Evolutionary conservation across 2,797 vertebrate genomes (phyloP), one percentile per base, ranked within the genome.

Genomic region (Austrolebias charrua): DNA sequence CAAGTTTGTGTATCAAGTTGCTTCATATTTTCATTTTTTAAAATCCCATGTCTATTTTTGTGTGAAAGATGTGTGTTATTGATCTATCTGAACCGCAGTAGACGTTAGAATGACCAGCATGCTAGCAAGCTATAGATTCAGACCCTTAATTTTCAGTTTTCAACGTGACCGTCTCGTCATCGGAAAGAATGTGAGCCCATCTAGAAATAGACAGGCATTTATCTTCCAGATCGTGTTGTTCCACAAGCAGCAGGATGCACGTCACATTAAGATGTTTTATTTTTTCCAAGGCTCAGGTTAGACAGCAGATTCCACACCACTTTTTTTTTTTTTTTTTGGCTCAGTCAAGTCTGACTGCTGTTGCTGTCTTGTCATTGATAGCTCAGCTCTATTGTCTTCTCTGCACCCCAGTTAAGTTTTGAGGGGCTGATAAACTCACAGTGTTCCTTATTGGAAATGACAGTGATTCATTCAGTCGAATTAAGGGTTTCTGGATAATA

Each of bases 261-360:
- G 71, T 80, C 76, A 83, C 60, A 69, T 79, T 74, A 76, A 86
- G 76, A 75, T 14, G 15, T 57, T 79, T 79, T 76, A 76, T 86
- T 79, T 83, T 80, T 70, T 78, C 66, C 2, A 50, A 68, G 62
- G 60, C 52, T 69, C 15, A 31, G 63, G 20, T 42, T 29, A 1
- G 47, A 73, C 66, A 73, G 71, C 77, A 74, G 49, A 63, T 73
- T 42, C 38, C 28, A 0, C 35, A 9, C 55, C 8, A 6, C 8
- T 2, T 33, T 73, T 4, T 62, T 69, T 75, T 35, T n/a, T 50
- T 68, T 76, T 77, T 81, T 69, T 64, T 20, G 55, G 55, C 66
- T 68, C 13, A 28, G 63, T 63, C 42, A 6, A n/a, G 64, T 44
- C 62, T 78, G 67, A 42, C 40, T 6, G 3, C 73, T 51, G 68